These are phyloP conservation scores for Ceratothoa steindachneri DNA, from an alignment of 2,888 invertebrate species.

Conservation along the genomic window DNA sequence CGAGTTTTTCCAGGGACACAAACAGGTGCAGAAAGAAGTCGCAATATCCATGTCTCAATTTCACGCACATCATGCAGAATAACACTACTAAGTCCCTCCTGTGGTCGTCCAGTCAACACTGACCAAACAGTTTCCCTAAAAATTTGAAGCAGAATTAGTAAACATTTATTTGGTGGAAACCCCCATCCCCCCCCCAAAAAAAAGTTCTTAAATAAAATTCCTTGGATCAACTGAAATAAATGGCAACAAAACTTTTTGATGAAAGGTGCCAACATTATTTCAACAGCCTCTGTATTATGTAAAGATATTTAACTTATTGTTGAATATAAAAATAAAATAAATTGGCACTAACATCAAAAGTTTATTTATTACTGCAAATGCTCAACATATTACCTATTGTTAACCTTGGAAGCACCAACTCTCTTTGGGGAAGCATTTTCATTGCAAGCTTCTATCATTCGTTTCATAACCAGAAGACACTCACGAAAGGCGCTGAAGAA, in stretches of 20 bases:
- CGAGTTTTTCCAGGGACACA: constrained; percentile 96
- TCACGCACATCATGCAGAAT: constrained; percentile 94
- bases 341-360: too few species aligned
- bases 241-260: neutral
- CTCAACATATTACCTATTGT: constrained; percentile 73
- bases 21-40: constrained; percentile 92
- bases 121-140: constrained; percentile 93
- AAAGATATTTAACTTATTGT: too few species aligned
- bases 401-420: constrained; percentile 81
- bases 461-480: constrained; percentile 90
- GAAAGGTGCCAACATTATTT: too few species aligned
- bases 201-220: too few species aligned
- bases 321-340: too few species aligned
- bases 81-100: constrained; percentile 64
- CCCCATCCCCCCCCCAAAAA: too few species aligned
- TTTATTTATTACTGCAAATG: too few species aligned
- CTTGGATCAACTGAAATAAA: neutral
- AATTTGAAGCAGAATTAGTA: too few species aligned
- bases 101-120: constrained; percentile 72
- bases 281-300: too few species aligned
- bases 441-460: constrained; percentile 95
- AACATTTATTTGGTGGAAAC: too few species aligned
- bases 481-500: constrained; percentile 98
- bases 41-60: constrained; percentile 97
- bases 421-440: constrained; percentile 83